Evolutionary conservation across 2,888 invertebrate species (phyloP).

Genomic region (Drosophila glabriapex): DNA sequence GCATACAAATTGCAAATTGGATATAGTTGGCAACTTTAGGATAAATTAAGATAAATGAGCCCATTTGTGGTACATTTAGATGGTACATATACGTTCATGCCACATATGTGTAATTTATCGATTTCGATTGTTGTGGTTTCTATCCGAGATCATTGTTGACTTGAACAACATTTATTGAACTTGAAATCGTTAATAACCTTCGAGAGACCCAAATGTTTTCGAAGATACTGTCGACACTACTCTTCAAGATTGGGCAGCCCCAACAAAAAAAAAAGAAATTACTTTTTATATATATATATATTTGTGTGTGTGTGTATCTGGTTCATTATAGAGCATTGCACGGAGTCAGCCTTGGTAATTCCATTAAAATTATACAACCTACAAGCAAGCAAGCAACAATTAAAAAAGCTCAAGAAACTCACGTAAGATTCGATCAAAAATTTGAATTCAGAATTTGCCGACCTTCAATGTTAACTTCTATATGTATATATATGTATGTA

Average conservation of each 20-base stretch:
- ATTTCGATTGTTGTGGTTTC: not conserved
- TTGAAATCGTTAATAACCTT: not conserved
- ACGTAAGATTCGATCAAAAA: conserved; percentile 37
- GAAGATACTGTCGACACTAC: not conserved
- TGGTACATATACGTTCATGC: not conserved
- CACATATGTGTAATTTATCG: not conserved
- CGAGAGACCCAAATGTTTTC: not conserved
- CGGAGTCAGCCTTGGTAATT: conserved; percentile 19
- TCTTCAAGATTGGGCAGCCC: not conserved
- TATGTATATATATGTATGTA: not conserved
- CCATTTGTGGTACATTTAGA: not conserved
- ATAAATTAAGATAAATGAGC: not conserved
- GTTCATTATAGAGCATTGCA: conserved; percentile 9
- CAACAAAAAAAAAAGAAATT: not conserved
- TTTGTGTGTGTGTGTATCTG: not conserved
- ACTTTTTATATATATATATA: not conserved
- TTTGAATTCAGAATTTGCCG: conserved; percentile 19
- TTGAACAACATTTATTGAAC: not conserved
- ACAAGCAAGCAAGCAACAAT: conserved; percentile 9
- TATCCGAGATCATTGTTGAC: not conserved
- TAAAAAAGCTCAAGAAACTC: conserved; percentile 15
- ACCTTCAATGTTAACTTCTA: conserved; percentile 31
- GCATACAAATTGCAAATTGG: not conserved
- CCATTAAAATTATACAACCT: conserved; percentile 13
- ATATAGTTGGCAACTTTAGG: not conserved